Evolutionary conservation across 2,113 vertebrate genomes (phyloP).

Genomic region (Seriola dumerili): DNA sequence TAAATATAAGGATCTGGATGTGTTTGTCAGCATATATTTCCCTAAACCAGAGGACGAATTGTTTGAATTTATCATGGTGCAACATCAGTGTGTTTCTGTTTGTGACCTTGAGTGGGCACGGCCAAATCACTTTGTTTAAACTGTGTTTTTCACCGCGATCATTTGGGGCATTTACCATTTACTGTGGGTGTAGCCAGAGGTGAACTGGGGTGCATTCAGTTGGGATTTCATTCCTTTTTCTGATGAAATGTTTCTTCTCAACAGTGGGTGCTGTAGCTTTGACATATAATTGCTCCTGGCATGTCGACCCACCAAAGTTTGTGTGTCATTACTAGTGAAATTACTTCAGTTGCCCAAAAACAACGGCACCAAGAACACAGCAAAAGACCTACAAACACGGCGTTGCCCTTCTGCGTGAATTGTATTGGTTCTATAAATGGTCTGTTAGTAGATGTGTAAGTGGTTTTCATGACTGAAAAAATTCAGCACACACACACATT

Average conservation of each 20-base stretch:
- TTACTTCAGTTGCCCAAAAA: not conserved
- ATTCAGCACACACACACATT: not conserved
- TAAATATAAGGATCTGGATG: not conserved
- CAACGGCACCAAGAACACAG: not conserved
- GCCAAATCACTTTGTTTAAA: conserved; percentile 28
- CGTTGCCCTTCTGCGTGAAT: too few species aligned
- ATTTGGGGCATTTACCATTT: conserved; percentile 18
- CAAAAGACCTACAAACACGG: too few species aligned
- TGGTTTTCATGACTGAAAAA: not conserved
- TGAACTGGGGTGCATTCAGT: not conserved
- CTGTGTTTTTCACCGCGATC: conserved; percentile 20
- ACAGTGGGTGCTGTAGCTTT: not conserved
- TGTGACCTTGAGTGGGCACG: conserved; percentile 36
- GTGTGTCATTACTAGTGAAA: not conserved
- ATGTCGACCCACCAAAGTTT: not conserved
- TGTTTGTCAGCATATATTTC: not conserved
- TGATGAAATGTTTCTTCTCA: not conserved
- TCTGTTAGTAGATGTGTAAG: not conserved
- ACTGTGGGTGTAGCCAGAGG: not conserved
- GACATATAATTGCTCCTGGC: not conserved
- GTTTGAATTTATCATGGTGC: conserved; percentile 24
- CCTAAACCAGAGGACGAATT: not conserved
- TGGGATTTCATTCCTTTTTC: not conserved
- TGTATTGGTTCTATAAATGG: too few species aligned
- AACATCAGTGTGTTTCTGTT: conserved; percentile 1